Conservation (phyloP, 2,113 vertebrate genomes). For the Aramus guarauna region DNA sequence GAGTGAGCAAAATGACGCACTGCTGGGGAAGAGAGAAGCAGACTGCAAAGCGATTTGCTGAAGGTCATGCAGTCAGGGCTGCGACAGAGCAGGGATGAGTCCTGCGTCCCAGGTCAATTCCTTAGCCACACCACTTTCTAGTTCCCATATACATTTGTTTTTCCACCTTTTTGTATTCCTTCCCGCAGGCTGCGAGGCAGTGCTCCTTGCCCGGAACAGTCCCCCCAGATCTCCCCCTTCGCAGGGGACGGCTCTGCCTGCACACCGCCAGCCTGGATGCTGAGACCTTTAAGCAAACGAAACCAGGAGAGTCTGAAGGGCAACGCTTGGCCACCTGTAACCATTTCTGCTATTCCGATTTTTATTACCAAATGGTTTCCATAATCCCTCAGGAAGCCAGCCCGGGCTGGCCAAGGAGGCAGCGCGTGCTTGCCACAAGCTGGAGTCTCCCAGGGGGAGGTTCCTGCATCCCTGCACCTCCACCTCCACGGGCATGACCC, state of each 20-base stretch:
- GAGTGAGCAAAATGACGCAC: neutral
- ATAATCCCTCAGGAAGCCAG: slow-evolving; percentile 28
- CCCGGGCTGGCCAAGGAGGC: neutral
- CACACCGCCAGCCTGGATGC: neutral
- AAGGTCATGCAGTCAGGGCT: neutral
- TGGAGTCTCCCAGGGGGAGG: neutral
- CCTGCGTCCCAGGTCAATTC: neutral
- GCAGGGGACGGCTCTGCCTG: neutral
- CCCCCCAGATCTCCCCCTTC: neutral
- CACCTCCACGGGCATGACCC: neutral
- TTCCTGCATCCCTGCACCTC: neutral
- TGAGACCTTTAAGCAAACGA: neutral
- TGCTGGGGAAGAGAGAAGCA: slow-evolving; percentile 2
- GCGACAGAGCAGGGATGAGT: neutral
- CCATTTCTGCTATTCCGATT: neutral
- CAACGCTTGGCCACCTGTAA: neutral
- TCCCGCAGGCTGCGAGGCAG: neutral
- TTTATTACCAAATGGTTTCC: slow-evolving; percentile 52
- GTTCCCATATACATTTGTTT: fast-evolving
- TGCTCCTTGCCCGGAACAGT: neutral
- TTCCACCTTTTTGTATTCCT: neutral
- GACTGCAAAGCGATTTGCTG: neutral
- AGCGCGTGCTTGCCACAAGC: neutral
- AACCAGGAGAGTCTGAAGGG: neutral
- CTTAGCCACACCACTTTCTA: neutral